Evolutionary conservation across 2,888 invertebrate genomes (phyloP).

Genomic region (Sisyra nigra): DNA sequence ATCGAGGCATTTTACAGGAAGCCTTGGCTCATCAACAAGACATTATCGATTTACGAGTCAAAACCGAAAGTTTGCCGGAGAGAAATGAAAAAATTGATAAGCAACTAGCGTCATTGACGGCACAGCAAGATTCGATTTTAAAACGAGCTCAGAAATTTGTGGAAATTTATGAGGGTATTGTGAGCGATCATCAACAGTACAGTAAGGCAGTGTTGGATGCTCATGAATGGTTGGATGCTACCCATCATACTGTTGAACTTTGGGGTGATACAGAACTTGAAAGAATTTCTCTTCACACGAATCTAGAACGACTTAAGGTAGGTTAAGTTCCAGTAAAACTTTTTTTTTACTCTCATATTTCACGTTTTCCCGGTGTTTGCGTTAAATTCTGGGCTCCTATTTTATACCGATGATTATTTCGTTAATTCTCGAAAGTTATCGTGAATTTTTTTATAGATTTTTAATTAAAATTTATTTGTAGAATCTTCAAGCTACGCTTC

Average conservation of each 20-base stretch:
- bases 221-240: slow-evolving; percentile 75
- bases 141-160: slow-evolving; percentile 60
- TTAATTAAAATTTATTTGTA: slow-evolving; percentile 13
- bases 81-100: slow-evolving; percentile 56
- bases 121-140: slow-evolving; percentile 54
- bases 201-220: slow-evolving; percentile 73
- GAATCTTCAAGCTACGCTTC: slow-evolving; percentile 59
- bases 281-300: slow-evolving; percentile 69
- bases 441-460: background rate
- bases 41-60: slow-evolving; percentile 63
- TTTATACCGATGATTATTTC: background rate
- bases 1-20: slow-evolving; percentile 68
- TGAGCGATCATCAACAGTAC: slow-evolving; percentile 78
- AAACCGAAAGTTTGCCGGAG: slow-evolving; percentile 65
- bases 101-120: slow-evolving; percentile 48
- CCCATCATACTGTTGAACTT: slow-evolving; percentile 60
- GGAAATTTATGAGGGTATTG: slow-evolving; percentile 73
- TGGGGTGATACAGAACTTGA: slow-evolving; percentile 77
- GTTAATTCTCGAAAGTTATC: background rate
- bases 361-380: background rate
- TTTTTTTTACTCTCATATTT: background rate
- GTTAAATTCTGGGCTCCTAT: background rate
- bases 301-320: slow-evolving; percentile 64
- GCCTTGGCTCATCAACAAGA: slow-evolving; percentile 74
- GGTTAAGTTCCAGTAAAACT: slow-evolving; percentile 8